Base-by-base conservation (phyloP, 2,888 invertebrate genomes). In the Steinernema carpocapsae region DNA sequence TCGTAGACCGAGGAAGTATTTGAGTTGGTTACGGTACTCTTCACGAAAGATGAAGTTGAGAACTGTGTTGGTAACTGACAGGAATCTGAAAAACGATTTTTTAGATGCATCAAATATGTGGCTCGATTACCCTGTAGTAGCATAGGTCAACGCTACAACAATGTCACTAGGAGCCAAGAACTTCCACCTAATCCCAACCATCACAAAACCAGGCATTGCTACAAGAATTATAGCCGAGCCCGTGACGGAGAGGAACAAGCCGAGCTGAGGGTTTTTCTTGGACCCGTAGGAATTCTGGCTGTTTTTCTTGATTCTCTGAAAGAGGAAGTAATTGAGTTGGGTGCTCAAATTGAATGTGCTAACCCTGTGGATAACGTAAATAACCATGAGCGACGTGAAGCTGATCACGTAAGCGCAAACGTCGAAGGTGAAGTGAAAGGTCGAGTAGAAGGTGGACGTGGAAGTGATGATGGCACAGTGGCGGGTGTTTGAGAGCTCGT, bases 391-490 rank as follows among this genome's bases (percentile, higher is more conserved):
- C 17, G 82, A 83, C n/a, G 76, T 24, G 48, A 84, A 84, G 3
- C 82, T 78, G 46, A 82, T 74, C 26, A 78, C 76, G 72, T 82
- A 83, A 24, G 81, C 81, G 26, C 78, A 52, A 0, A 80, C 80
- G 70, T 81, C 76, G 73, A 81, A 80, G 10, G 76, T 52, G 72
- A 84, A 84, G 74, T 84, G 83, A 46, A 79, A 82, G n/a, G 83
- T 84, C 22, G 81, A 78, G 73, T 80, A 84, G 77, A 79, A 79
- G 26, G 72, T 72, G 22, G 77, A 76, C n/a, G 83, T 83, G n/a
- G 82, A 82, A 3, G 79, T 78, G 19, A 82, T 83, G 73, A 83
- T 83, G n/a, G 83, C 82, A 51, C 83, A 83, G 71, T 82, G 82
- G 29, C 78, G 77, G 12, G 78, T 79, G 10, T 75, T 74, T 4